These are phyloP conservation scores for Lepus timidus DNA, from an alignment of 2,113 vertebrate species.

Conservation along the genomic window DNA sequence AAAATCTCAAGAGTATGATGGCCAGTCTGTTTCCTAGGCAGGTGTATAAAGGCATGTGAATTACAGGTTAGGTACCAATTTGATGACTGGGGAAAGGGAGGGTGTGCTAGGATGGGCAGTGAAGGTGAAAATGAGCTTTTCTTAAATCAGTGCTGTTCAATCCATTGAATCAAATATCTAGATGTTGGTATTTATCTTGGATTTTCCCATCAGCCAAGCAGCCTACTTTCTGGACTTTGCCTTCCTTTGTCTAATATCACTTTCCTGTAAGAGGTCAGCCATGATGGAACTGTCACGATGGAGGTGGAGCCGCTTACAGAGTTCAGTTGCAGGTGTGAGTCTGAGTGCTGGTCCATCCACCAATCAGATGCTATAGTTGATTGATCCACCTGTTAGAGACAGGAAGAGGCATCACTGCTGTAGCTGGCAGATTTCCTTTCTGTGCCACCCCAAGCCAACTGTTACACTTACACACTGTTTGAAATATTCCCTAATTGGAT, in stretches of 20 bases:
- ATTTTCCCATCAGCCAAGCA: neutral
- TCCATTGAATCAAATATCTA: neutral
- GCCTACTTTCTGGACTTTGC: neutral
- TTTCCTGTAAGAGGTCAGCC: neutral
- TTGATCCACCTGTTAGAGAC: neutral
- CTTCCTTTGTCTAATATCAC: neutral
- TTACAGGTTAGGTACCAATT: neutral
- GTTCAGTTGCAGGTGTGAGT: neutral
- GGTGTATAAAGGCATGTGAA: neutral
- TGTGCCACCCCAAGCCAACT: neutral
- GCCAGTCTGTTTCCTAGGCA: neutral
- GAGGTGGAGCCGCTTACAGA: neutral
- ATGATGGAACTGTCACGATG: rapidly evolving
- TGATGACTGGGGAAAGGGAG: neutral
- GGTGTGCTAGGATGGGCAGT: neutral
- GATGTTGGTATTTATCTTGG: neutral
- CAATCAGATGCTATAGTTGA: neutral
- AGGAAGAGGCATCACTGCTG: neutral
- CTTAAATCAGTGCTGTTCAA: neutral
- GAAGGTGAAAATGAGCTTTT: neutral
- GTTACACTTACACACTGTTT: neutral
- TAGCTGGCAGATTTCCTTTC: neutral
- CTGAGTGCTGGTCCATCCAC: neutral
- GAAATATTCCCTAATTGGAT: neutral
- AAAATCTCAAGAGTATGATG: neutral